Conservation (phyloP, 2,888 invertebrate species). For the Fissipunctia ypsillon region DNA sequence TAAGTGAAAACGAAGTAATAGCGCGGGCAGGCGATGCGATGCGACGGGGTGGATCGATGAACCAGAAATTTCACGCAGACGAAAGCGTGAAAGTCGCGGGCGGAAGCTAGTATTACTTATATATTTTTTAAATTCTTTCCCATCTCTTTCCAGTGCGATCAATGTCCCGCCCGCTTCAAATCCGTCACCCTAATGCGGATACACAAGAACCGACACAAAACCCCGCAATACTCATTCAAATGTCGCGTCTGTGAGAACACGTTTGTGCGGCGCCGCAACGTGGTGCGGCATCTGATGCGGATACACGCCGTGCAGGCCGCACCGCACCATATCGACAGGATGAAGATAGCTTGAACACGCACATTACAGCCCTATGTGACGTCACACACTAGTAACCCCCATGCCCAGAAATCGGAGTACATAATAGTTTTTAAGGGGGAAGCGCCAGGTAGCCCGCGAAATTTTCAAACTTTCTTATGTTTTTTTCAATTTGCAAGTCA, state of each 20-base stretch:
- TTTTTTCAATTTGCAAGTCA: too few species aligned
- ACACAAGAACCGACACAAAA: conserved; percentile 80
- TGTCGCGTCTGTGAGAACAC: conserved; percentile 76
- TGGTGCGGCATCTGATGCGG: conserved; percentile 78
- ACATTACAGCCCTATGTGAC: neutral
- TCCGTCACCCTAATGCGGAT: conserved; percentile 84
- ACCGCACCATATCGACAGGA: conserved; percentile 73
- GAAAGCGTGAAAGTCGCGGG: too few species aligned
- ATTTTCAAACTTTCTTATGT: too few species aligned
- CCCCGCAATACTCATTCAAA: conserved; percentile 77
- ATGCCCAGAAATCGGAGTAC: too few species aligned
- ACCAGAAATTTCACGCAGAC: too few species aligned
- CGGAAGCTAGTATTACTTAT: too few species aligned
- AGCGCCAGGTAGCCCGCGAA: too few species aligned
- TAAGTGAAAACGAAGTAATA: too few species aligned
- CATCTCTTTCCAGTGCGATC: conserved; percentile 76
- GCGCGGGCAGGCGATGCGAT: too few species aligned
- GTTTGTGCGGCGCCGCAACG: conserved; percentile 83
- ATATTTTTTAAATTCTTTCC: neutral
- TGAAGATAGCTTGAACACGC: conserved; percentile 63
- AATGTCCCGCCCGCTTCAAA: conserved; percentile 82
- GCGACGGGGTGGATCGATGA: too few species aligned
- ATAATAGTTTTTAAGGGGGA: too few species aligned
- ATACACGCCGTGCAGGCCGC: conserved; percentile 78
- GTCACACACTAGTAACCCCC: too few species aligned